phyloP scores from a whole-genome alignment of 2,888 invertebrate genomes.

The Cephus nigrinus region DNA sequence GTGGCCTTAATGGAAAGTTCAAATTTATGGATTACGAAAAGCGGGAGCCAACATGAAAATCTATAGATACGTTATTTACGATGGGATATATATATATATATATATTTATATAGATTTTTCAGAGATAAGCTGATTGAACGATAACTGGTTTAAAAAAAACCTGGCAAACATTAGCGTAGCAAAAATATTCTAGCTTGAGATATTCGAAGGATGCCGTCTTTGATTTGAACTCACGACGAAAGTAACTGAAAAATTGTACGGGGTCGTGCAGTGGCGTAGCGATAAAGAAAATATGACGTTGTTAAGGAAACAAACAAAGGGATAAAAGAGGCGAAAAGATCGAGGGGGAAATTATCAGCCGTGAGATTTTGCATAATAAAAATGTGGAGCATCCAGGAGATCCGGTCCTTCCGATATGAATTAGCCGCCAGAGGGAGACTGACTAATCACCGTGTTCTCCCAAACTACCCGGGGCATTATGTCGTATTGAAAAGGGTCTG shows the following conservation, averaged over 20 bases:
- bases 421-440: neutral
- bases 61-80: neutral
- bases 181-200: neutral
- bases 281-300: neutral
- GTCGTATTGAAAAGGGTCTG: neutral
- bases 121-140: neutral
- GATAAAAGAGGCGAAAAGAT: neutral
- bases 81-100: too few relatives aligned
- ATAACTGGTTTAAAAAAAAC: neutral
- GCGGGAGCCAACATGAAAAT: neutral
- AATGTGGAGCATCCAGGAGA: neutral
- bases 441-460: neutral
- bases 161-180: neutral
- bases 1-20: neutral
- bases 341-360: neutral
- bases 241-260: neutral
- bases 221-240: neutral
- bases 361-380: neutral
- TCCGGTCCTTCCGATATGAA: neutral
- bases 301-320: neutral
- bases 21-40: neutral
- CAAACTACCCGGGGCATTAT: neutral
- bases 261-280: too few relatives aligned
- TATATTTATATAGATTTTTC: too few relatives aligned
- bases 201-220: neutral